These are phyloP conservation scores for Myotis myotis DNA, from an alignment of 2,797 vertebrate species.

Conservation along the genomic window DNA sequence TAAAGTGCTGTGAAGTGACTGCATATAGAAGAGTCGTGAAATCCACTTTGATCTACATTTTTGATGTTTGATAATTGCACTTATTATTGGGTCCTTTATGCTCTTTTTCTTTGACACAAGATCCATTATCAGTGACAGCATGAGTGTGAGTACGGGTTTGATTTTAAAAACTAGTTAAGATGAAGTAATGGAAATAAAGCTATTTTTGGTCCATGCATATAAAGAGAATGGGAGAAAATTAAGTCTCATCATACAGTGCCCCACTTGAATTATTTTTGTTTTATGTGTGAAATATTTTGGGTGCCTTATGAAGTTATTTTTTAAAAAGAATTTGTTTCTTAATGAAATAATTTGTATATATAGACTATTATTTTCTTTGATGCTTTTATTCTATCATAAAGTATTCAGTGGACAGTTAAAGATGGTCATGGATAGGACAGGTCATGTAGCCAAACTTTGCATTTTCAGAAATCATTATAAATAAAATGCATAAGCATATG, in stretches of 20 bases:
- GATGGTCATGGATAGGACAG: conserved; percentile 46
- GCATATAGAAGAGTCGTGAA: conserved; percentile 79
- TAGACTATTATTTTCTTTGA: conserved; percentile 73
- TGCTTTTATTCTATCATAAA: conserved; percentile 73
- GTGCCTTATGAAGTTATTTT: conserved; percentile 63
- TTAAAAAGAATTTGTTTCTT: conserved; percentile 73
- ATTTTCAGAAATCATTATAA: conserved; percentile 49
- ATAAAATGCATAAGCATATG: background rate
- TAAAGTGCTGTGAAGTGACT: conserved; percentile 82
- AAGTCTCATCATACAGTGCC: conserved; percentile 61
- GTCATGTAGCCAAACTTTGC: conserved; percentile 56
- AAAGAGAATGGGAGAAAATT: conserved; percentile 72
- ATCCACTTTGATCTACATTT: conserved; percentile 87
- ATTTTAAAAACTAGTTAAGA: conserved; percentile 82
- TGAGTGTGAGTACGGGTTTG: conserved; percentile 81
- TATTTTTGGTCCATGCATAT: conserved; percentile 68
- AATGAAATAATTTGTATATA: conserved; percentile 79
- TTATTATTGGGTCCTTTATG: conserved; percentile 85
- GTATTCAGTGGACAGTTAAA: conserved; percentile 29
- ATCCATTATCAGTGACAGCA: conserved; percentile 85
- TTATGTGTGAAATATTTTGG: conserved; percentile 70
- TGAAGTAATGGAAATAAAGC: conserved; percentile 79
- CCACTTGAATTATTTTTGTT: conserved; percentile 67
- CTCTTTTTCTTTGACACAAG: conserved; percentile 84
- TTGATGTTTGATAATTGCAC: conserved; percentile 86